Conservation (phyloP, 2,888 invertebrate genomes). For the Cotesia congregata region DNA sequence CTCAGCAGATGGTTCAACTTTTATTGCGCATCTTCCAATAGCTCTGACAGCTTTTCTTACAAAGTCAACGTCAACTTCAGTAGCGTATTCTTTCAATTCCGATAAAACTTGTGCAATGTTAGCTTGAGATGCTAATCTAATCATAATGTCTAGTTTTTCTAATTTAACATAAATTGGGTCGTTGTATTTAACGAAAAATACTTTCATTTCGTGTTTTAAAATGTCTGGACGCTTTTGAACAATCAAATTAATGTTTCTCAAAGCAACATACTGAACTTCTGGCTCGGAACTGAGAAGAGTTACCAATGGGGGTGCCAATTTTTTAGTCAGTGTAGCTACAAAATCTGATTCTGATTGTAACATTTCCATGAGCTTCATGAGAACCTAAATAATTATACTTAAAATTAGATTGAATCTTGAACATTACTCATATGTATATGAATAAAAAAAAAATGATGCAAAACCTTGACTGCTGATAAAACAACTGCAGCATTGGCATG, state of each 20-base stretch:
- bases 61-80: conserved; percentile 99
- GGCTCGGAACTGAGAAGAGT: conserved; percentile 98
- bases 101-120: conserved; percentile 99
- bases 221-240: conserved; percentile 99
- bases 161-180: conserved; percentile 99
- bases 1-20: conserved; percentile 97
- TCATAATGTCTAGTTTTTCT: conserved; percentile 99
- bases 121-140: conserved; percentile 95
- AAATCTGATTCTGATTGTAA: conserved; percentile 94
- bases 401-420: too few relatives aligned
- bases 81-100: conserved; percentile 98
- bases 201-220: conserved; percentile 99
- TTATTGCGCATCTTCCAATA: conserved; percentile 98
- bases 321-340: conserved; percentile 93
- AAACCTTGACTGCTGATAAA: conserved; percentile 95
- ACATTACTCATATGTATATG: too few relatives aligned
- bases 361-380: conserved; percentile 99
- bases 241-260: conserved; percentile 98
- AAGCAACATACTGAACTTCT: conserved; percentile 98
- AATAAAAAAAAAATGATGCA: neutral
- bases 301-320: conserved; percentile 98
- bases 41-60: conserved; percentile 98
- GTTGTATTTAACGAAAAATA: conserved; percentile 99
- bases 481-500: conserved; percentile 99
- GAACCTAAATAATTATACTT: conserved; percentile 71